Evolutionary conservation across 2,113 vertebrate genomes (phyloP).

Genomic region (Syngnathus scovelli): DNA sequence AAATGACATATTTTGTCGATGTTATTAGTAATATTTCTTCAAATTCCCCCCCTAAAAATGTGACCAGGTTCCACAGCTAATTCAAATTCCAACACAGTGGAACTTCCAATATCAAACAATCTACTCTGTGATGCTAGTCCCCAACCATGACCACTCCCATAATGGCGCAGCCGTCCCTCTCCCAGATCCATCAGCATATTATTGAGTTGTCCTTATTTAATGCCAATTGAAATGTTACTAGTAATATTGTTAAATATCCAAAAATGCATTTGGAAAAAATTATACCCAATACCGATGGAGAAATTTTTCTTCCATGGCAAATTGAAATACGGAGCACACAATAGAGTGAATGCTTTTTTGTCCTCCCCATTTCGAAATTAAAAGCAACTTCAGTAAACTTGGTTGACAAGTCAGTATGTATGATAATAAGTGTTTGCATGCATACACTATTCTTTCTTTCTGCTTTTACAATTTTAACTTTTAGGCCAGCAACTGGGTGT

Average conservation of each 20-base stretch:
- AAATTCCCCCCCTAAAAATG: background rate
- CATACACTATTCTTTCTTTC: conserved; percentile 53
- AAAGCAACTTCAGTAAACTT: conserved; percentile 37
- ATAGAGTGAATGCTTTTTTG: conserved; percentile 10
- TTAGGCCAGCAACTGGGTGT: conserved; percentile 39
- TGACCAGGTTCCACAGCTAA: background rate
- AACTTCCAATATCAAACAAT: conserved; percentile 4
- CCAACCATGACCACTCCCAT: too few relatives aligned
- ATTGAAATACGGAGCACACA: background rate
- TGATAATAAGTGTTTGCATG: conserved; percentile 67
- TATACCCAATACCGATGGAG: background rate
- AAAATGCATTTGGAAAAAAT: background rate
- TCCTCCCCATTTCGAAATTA: conserved; percentile 53
- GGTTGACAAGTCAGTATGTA: conserved; percentile 62
- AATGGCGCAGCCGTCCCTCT: too few relatives aligned
- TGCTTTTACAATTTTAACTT: conserved; percentile 51
- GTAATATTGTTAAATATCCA: background rate
- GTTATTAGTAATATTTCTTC: background rate
- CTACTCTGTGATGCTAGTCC: background rate
- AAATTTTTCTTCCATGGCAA: background rate
- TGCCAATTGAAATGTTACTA: background rate
- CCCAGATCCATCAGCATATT: too few relatives aligned
- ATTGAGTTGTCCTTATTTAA: too few relatives aligned
- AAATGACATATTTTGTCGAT: too few relatives aligned
- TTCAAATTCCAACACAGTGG: background rate